Conservation (phyloP, 1,140 invertebrate genomes). For the Aphelenchoides besseyi region DNA sequence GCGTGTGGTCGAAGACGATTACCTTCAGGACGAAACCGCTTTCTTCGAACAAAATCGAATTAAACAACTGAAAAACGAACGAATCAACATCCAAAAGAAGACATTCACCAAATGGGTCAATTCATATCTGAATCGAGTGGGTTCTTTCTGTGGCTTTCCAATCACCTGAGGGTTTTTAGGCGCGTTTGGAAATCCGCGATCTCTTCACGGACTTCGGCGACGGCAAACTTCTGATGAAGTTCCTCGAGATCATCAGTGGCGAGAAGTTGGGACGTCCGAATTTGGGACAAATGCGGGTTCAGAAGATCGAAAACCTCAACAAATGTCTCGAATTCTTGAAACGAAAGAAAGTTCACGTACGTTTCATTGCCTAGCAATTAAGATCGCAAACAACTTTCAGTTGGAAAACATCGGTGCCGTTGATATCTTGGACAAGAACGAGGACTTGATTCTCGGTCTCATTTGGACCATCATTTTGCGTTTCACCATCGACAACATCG, state of each 20-base stretch:
- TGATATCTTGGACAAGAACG: conserved; percentile 96
- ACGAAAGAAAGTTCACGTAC: conserved; percentile 65
- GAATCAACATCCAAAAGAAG: conserved; percentile 96
- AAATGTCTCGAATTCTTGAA: conserved; percentile 94
- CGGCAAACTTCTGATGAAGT: conserved; percentile 87
- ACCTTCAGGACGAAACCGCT: conserved; percentile 42
- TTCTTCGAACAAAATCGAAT: conserved; percentile 65
- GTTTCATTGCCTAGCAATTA: neutral
- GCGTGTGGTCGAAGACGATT: conserved; percentile 33
- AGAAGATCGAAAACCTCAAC: conserved; percentile 99
- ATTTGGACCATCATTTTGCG: conserved; percentile 74
- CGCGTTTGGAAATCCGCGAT: conserved; percentile 92
- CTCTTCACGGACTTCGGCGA: conserved; percentile 92
- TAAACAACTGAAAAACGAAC: conserved; percentile 89
- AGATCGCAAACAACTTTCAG: conserved; percentile 66
- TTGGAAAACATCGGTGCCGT: conserved; percentile 97
- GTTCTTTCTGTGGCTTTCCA: conserved; percentile 27
- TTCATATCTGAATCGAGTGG: conserved; percentile 89
- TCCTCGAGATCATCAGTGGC: conserved; percentile 96
- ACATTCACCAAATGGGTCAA: conserved; percentile 99
- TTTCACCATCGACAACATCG: conserved; percentile 85
- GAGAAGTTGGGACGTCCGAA: conserved; percentile 94
- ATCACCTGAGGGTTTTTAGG: conserved; percentile 52
- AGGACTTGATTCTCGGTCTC: conserved; percentile 85
- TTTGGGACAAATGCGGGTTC: conserved; percentile 90